These are phyloP conservation scores for Tenthredo notha DNA, from an alignment of 2,888 invertebrate species.

Conservation along the genomic window DNA sequence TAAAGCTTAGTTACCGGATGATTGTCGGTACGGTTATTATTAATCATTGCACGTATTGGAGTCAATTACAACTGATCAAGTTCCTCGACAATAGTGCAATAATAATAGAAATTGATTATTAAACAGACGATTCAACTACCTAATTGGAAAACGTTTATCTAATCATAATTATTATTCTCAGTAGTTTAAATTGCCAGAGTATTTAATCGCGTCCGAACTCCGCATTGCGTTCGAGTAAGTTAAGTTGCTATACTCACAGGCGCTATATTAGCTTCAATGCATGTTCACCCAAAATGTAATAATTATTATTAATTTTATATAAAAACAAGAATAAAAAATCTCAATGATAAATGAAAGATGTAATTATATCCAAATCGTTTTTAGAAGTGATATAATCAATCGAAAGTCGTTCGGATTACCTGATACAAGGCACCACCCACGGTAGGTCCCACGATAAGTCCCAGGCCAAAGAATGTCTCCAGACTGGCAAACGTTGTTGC, in stretches of 20 bases:
- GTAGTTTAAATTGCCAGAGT: neutral
- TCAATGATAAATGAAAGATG: neutral
- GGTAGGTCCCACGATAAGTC: conserved; percentile 93
- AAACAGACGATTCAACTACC: neutral
- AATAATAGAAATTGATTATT: neutral
- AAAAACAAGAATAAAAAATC: neutral
- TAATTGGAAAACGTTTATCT: conserved; percentile 14
- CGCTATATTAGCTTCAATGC: neutral
- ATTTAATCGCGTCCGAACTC: neutral
- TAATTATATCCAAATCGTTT: neutral
- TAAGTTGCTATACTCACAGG: conserved; percentile 24
- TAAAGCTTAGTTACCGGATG: conserved; percentile 34
- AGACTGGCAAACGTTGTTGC: conserved; percentile 92
- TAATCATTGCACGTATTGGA: neutral
- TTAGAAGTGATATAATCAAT: conserved; percentile 1
- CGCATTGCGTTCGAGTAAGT: neutral
- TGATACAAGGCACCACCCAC: conserved; percentile 92
- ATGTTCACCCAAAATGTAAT: neutral
- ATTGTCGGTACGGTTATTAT: conserved; percentile 27
- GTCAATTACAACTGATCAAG: conserved; percentile 17
- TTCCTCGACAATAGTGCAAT: neutral
- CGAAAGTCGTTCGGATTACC: conserved; percentile 67
- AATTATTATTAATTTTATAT: neutral
- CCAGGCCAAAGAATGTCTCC: conserved; percentile 93
- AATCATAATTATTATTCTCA: conserved; percentile 1